Percentiles rank a stretch among this genome's conserved stretches.
These are phyloP conservation scores for Arbacia lixula DNA, from an alignment of 53 echinoderm and acorn worm genomes.

Conservation along the genomic window DNA sequence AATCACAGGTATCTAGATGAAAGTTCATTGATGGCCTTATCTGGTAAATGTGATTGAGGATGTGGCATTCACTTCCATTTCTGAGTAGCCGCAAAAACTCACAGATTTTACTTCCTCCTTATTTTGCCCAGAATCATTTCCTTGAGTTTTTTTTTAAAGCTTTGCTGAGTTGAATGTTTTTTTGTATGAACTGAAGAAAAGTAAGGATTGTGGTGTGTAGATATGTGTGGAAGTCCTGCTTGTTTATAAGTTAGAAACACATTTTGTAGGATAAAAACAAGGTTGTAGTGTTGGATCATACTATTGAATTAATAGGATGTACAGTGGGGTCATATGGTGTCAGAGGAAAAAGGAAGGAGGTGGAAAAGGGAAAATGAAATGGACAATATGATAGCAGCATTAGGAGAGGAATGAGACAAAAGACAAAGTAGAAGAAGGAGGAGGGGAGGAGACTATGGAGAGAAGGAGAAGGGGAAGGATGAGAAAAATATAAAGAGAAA, in stretches of 20 bases:
- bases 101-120: no score
- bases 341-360: not conserved
- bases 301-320: no score
- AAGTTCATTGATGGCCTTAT: constrained; percentile 15
- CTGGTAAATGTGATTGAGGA: not conserved
- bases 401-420: no score
- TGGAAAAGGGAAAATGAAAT: not conserved
- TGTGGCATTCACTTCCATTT: constrained; percentile 11
- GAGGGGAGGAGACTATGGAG: no score
- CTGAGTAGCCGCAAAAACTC: no score
- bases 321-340: not conserved
- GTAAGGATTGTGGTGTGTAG: not conserved
- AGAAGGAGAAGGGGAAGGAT: no score
- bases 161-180: no score
- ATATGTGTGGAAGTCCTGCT: not conserved
- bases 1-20: constrained; percentile 14
- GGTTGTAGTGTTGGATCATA: not conserved
- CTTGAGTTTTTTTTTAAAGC: no score
- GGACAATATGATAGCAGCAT: no score
- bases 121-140: no score
- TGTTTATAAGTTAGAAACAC: not conserved
- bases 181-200: not conserved
- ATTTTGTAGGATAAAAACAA: not conserved
- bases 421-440: no score
- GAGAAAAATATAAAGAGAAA: no score